Conservation (phyloP, 2,113 vertebrate genomes). For the Pagrus major region DNA sequence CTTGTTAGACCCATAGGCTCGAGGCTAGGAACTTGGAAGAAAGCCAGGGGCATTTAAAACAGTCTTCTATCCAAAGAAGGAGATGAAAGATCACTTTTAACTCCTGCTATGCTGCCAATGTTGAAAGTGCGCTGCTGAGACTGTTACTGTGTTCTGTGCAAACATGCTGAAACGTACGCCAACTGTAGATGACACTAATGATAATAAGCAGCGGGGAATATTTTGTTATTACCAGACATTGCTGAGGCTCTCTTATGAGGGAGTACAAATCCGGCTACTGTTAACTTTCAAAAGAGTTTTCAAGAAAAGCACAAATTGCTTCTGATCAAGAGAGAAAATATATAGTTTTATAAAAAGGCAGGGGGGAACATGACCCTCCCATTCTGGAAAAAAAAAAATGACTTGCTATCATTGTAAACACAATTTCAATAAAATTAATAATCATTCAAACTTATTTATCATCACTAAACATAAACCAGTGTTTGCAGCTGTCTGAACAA, state of each 20-base stretch:
- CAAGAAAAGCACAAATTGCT: background rate
- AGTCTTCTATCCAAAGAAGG: slow-evolving; percentile 74
- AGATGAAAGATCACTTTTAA: slow-evolving; percentile 81
- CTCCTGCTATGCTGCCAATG: slow-evolving; percentile 68
- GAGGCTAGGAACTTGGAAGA: slow-evolving; percentile 73
- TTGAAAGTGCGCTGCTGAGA: slow-evolving; percentile 69
- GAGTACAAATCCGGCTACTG: slow-evolving; percentile 17
- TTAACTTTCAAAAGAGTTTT: no score
- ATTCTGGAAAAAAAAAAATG: no score
- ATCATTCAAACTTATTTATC: no score
- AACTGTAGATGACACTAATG: slow-evolving; percentile 65
- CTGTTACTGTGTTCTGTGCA: slow-evolving; percentile 59
- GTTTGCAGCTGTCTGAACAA: no score
- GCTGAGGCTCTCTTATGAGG: slow-evolving; percentile 36
- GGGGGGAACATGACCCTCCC: no score
- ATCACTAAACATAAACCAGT: no score
- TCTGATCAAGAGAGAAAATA: slow-evolving; percentile 17
- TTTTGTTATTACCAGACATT: slow-evolving; percentile 39
- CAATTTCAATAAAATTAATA: no score
- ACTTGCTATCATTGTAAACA: no score
- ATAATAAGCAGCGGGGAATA: slow-evolving; percentile 70
- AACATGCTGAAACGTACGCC: slow-evolving; percentile 69
- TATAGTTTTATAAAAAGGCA: no score
- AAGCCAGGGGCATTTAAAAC: slow-evolving; percentile 78
- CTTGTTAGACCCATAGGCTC: slow-evolving; percentile 78